Evolutionary conservation across 2,888 invertebrate species (phyloP), one percentile per base, ranked within the genome.

Genomic region (Lasioglossum vierecki): DNA sequence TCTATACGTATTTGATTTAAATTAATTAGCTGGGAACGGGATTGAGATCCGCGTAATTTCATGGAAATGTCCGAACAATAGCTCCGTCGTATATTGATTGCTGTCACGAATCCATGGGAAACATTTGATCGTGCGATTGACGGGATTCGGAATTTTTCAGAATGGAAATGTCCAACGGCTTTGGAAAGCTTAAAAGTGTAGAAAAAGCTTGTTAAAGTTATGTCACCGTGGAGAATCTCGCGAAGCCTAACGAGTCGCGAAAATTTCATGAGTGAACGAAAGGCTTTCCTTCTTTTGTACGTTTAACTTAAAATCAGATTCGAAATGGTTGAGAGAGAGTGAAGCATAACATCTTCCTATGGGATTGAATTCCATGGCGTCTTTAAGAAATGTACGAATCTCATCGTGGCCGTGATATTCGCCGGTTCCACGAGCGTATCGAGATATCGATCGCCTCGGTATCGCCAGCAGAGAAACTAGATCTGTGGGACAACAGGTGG

Each of bases 311-410:
- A 44, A 26, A 26, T 63, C 39, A 68, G 39, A 68, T 68, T 39
- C 35, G 68, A 8, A 39, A 39, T 9, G 35, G 4, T 66, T 66
- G 35, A 30, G 35, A 30, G 18, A 22, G 13, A 22, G 13, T 60
- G 41, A 13, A 44, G 9, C 26, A n/a, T n/a, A 46, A 0, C 13
- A 13, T 4, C 26, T 46, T 57, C 9, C 22, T 57, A n/a, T 57
- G 57, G 35, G 26, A 68, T 76, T 26, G 1, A 35, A 76, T 80
- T 85, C 86, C 76, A 73, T 70, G 79, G 82, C 86, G 86, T 85
- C 71, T 44, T 86, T 86, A 85, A 86, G 85, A 86, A 85, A 86
- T 86, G n/a, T 86, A 86, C 86, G 82, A 86, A 86, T 63, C 26
- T 46, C 22, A 8, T 39, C 15, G 13, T 22, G 75, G 46, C n/a